Evolutionary conservation across 2,113 vertebrate genomes (phyloP).

Genomic region (Hiodon tergisus): DNA sequence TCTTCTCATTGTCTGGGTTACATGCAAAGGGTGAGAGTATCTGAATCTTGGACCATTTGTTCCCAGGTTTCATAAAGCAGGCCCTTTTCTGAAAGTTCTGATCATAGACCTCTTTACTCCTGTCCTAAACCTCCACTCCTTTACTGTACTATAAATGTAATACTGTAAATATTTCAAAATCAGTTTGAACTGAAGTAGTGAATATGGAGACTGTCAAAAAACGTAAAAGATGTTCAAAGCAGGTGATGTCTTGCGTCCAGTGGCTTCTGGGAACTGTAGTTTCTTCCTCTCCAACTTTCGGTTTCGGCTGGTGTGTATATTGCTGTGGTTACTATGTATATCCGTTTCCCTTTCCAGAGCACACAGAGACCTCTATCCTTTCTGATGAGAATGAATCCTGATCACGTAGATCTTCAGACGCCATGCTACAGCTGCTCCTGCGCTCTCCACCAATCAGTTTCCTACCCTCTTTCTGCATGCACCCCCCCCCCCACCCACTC

Average conservation of each 20-base stretch:
- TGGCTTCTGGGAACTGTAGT: background rate
- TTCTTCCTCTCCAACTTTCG: background rate
- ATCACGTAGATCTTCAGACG: conserved; percentile 20
- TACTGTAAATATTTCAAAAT: background rate
- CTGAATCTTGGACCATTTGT: background rate
- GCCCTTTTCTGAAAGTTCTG: background rate
- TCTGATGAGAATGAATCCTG: conserved; percentile 38
- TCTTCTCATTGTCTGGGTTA: background rate
- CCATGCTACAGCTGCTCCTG: background rate
- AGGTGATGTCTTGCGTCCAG: no score
- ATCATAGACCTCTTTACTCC: no score
- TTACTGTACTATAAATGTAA: no score
- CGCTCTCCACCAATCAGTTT: background rate
- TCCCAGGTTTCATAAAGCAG: background rate
- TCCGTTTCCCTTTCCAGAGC: conserved; percentile 21
- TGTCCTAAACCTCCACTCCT: no score
- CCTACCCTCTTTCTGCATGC: background rate
- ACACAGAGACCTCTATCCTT: conserved; percentile 40
- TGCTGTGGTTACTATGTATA: background rate
- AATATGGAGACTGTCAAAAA: no score
- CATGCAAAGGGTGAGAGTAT: background rate
- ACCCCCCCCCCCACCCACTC: background rate
- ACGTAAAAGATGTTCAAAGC: no score
- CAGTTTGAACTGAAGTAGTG: background rate
- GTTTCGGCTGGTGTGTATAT: background rate